These are phyloP conservation scores for Anticlea derivata DNA, from an alignment of 2,888 invertebrate genomes.

Conservation along the genomic window DNA sequence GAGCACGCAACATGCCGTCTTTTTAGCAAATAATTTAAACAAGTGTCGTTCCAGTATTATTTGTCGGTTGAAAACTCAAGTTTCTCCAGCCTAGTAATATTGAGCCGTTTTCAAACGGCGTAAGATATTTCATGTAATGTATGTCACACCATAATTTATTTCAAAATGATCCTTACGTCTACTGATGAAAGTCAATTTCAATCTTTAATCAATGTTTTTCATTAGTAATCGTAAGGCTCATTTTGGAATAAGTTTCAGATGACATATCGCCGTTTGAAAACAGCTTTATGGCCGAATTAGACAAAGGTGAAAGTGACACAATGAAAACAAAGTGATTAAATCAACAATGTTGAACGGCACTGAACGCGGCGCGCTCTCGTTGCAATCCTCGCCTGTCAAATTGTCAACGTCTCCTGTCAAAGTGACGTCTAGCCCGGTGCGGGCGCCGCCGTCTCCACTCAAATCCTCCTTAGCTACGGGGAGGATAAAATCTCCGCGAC, in stretches of 20 bases:
- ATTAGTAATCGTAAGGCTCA: no score
- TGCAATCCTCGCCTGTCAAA: slow-evolving; percentile 70
- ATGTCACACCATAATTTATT: no score
- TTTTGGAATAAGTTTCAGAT: no score
- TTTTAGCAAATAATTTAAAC: slow-evolving; percentile 8
- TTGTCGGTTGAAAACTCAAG: no score
- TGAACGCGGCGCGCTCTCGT: slow-evolving; percentile 60
- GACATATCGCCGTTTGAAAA: no score
- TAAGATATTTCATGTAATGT: no score
- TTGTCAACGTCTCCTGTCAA: slow-evolving; percentile 64
- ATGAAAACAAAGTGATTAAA: slow-evolving; percentile 40
- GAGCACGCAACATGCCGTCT: slow-evolving; percentile 11
- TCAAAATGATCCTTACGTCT: no score
- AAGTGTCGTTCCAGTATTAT: slow-evolving; percentile 7
- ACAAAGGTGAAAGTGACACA: slow-evolving; percentile 27
- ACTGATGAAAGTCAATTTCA: no score
- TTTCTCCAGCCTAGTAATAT: no score
- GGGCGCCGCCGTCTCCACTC: slow-evolving; percentile 69
- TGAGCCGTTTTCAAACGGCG: no score
- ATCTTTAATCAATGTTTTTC: no score
- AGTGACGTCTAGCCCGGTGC: slow-evolving; percentile 69
- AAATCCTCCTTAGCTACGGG: slow-evolving; percentile 66
- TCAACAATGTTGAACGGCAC: slow-evolving; percentile 70
- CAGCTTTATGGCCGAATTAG: slow-evolving; percentile 1
- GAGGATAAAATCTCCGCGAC: slow-evolving; percentile 62